A percentile compares a stretch with the other conserved stretches of the same genome.
These are phyloP conservation scores for Arvicanthis niloticus DNA, from an alignment of 2,113 vertebrate genomes.

Conservation along the genomic window DNA sequence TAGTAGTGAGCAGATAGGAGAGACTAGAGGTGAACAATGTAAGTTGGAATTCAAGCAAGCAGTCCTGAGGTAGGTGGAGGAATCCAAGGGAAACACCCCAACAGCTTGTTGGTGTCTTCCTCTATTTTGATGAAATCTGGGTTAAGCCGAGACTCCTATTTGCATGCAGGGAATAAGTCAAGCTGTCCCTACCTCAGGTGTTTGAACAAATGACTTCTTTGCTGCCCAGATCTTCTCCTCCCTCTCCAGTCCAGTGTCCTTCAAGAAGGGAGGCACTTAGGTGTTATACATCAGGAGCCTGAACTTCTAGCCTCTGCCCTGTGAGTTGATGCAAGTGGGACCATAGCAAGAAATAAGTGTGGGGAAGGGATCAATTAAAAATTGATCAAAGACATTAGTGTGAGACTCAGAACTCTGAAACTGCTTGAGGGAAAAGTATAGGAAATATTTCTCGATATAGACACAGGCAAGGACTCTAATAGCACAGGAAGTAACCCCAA, in stretches of 20 bases:
- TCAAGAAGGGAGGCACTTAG: background rate
- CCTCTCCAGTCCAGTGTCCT: background rate
- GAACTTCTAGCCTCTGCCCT: background rate
- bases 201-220: background rate
- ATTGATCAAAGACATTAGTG: background rate
- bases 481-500: background rate
- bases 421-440: background rate
- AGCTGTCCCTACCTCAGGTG: background rate
- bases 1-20: background rate
- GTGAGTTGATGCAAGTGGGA: background rate
- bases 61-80: background rate
- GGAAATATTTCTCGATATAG: background rate
- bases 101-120: background rate
- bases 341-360: background rate
- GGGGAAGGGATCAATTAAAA: background rate
- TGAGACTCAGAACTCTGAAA: background rate
- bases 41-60: background rate
- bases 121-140: background rate
- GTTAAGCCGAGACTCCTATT: background rate
- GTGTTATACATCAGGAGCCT: background rate
- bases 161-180: background rate
- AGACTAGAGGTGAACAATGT: background rate
- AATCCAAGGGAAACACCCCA: background rate
- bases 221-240: background rate
- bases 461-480: background rate